Evolutionary conservation across 2,888 invertebrate species (phyloP).

Genomic region (Lissocephala sabroskyi): DNA sequence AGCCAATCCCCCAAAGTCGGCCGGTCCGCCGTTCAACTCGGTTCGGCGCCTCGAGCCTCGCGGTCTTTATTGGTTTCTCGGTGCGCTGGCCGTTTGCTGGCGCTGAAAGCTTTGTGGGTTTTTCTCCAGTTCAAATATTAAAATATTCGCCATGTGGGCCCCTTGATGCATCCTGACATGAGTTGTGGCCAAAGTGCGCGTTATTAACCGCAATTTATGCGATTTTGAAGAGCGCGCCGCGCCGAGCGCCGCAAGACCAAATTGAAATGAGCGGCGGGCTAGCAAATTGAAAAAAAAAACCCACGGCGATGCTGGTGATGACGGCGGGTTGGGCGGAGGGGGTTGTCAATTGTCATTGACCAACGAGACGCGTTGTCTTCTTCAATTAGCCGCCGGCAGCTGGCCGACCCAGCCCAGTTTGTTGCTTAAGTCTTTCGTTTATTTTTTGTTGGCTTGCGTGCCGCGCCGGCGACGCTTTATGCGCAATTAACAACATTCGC

Average conservation of each 20-base stretch:
- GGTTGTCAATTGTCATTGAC: too few relatives aligned
- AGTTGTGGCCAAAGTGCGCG: conserved; percentile 70
- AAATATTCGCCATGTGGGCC: conserved; percentile 70
- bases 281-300: not conserved
- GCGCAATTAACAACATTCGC: conserved; percentile 55
- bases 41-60: conserved; percentile 6
- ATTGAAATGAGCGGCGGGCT: too few relatives aligned
- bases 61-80: not conserved
- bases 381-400: conserved; percentile 1
- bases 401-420: conserved; percentile 20
- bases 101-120: too few relatives aligned
- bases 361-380: too few relatives aligned
- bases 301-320: not conserved
- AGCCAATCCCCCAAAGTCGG: not conserved
- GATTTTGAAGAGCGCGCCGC: conserved; percentile 55
- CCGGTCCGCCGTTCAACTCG: not conserved
- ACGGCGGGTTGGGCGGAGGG: too few relatives aligned
- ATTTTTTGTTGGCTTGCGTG: conserved; percentile 5
- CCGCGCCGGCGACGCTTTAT: conserved; percentile 29
- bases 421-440: conserved; percentile 48
- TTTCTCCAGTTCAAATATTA: conserved; percentile 61
- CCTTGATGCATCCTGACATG: conserved; percentile 71
- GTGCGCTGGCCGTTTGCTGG: conserved; percentile 26
- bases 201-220: conserved; percentile 67
- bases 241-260: too few relatives aligned